Base-by-base conservation (phyloP, 2,888 invertebrate genomes). In the Dryococelus australis region DNA sequence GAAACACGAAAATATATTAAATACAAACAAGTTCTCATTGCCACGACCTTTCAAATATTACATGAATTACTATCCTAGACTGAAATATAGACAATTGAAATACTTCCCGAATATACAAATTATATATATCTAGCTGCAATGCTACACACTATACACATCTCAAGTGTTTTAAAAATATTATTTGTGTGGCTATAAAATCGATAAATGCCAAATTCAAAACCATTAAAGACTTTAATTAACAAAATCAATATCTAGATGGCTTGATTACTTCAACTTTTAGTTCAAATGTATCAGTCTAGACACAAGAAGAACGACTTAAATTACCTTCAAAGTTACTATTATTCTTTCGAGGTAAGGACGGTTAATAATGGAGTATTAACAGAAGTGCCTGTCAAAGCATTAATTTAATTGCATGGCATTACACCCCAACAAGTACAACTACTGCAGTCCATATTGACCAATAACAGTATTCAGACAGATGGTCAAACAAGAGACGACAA, bases 331-430 rank as follows among this genome's bases (percentile, higher is more conserved):
- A 80, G 28, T 80, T 80, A 80, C 28, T 80, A 13, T 28, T 80
- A 80, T 28, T 80, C 0, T 28, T 80, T 27, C 24, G n/a, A 24
- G 80, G n/a, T n/a, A 27, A 80, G 80, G 13, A 80, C 28, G 12
- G 80, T 8, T 80, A 80, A 8, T 12, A 24, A 80, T 80, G 80
- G 4, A 24, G 28, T 27, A 5, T 13, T 80, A 28, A 80, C 4
- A 80, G 80, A 80, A 80, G 80, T 80, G 26, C 80, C 80, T 26
- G 80, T 80, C 28, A 80, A 80, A n/a, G 80, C 80, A n/a, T 80
- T 80, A 27, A 16, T 80, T 47, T 47, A 3, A 47, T 47, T 47
- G 10, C 47, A 47, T 47, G 47, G 28, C 12, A 80, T 24, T 27
- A 80, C 13, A n/a, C 28, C 80, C 80, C 26, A 26, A 80, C 24